phyloP scores from a whole-genome alignment of 2,113 vertebrate genomes.

The Mobula hypostoma region DNA sequence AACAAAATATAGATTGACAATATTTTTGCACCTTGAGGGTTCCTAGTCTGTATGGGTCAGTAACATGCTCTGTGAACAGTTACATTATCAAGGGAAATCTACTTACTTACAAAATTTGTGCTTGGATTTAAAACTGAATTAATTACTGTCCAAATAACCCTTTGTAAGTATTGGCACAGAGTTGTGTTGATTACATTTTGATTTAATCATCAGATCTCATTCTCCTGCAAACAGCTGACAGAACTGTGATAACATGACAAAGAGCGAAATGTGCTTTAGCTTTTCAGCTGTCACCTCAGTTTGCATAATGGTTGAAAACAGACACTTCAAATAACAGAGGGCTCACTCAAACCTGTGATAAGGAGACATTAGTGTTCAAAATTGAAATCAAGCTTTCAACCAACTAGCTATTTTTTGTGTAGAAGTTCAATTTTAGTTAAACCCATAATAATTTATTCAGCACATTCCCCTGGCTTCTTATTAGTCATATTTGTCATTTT shows the following conservation, averaged over 20 bases:
- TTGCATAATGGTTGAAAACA: slow-evolving; percentile 2
- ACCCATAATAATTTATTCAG: background rate
- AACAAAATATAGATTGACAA: background rate
- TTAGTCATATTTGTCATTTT: too few species aligned
- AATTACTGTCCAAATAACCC: background rate
- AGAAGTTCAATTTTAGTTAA: background rate
- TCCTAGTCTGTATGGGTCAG: background rate
- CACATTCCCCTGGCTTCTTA: background rate
- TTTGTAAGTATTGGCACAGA: background rate
- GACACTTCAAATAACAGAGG: background rate
- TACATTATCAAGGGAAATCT: background rate
- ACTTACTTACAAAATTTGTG: slow-evolving; percentile 10
- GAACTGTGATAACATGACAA: slow-evolving; percentile 15
- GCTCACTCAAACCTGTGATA: background rate
- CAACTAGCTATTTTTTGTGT: background rate
- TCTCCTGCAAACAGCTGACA: slow-evolving; percentile 12
- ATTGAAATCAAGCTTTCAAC: background rate
- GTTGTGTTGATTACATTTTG: background rate
- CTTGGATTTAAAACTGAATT: slow-evolving; percentile 1
- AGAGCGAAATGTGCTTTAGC: background rate
- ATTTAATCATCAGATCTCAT: slow-evolving; percentile 5
- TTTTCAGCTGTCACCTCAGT: slow-evolving; percentile 22
- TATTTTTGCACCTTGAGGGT: background rate
- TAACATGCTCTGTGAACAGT: background rate
- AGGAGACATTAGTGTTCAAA: background rate